Base-by-base conservation (phyloP, 2,888 invertebrate genomes). In the Scaptomyza polygonia region DNA sequence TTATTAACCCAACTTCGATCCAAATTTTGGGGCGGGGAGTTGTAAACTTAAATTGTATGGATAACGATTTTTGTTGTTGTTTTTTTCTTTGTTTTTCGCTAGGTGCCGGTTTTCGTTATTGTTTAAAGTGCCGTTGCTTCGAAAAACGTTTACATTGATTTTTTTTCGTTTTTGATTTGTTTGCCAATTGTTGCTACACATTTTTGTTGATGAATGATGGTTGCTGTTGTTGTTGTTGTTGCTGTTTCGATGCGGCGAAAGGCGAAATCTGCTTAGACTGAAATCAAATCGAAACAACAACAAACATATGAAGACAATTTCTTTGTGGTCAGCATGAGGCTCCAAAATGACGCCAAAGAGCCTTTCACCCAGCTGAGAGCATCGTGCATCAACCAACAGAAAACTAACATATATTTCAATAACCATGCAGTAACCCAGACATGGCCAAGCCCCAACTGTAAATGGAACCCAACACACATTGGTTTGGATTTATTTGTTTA, bases 111-210 rank as follows among this genome's bases (percentile, higher is more conserved):
- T 54, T 40, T 67, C 57, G 40, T 52, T 56, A 49, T 65, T 49
- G 42, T 36, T 36, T 54, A 42, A 34, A 56, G 30, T 32, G 40
- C 42, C 18, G 45, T 54, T 64, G 44, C 34, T 54, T 44, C 45
- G 30, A 49, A 67, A 66, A 61, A 42, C 56, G 68, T 53, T 73
- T 42, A 32, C 65, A 65, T 57, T 54, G 65, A 62, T 45, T 57
- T 57, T 12, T 30, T 48, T 32, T 6, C 14, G 4, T 48, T 44
- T 43, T 49, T 55, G 68, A 68, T 64, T 72, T 67, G 51, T 51
- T 67, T 67, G 67, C 77, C 79, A 79, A 79, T 83, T 77, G 77
- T 74, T 74, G 77, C 62, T 59, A 77, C 66, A 77, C 58, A 39
- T 39, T 39, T 79, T 72, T 68, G 56, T 79, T 79, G 72, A 77